Conservation (phyloP, 2,888 invertebrate genomes). For the Stenichneumon culpator region DNA sequence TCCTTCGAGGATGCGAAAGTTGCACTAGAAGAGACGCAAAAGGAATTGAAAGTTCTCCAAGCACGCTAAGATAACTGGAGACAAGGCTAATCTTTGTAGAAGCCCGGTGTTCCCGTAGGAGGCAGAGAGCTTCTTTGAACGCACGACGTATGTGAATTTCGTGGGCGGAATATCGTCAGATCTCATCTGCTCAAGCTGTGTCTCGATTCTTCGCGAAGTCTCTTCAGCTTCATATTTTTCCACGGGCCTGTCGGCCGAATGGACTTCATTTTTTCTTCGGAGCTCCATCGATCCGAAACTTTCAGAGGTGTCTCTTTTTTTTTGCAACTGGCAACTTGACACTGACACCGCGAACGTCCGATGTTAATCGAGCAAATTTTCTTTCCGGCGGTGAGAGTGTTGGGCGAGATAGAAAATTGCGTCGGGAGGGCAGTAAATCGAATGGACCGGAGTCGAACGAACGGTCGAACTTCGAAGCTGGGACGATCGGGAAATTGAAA, state of each 20-base stretch:
- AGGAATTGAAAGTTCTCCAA: constrained; percentile 13
- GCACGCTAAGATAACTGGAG: not conserved
- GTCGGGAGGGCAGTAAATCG: constrained; percentile 17
- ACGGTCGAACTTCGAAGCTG: constrained; percentile 24
- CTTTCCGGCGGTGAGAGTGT: constrained; percentile 4
- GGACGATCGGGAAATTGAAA: constrained; percentile 54
- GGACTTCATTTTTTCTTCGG: not conserved
- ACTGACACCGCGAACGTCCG: not conserved
- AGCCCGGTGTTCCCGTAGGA: not conserved
- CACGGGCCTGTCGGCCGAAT: not conserved
- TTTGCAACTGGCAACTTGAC: not conserved
- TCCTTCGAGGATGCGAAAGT: not conserved
- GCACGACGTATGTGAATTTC: no score
- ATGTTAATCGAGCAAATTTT: constrained; percentile 21
- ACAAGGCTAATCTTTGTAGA: constrained; percentile 12
- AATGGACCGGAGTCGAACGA: constrained; percentile 31
- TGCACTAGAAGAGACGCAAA: no score
- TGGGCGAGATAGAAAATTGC: constrained; percentile 14
- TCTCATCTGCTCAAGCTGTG: constrained; percentile 28
- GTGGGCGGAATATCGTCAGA: not conserved
- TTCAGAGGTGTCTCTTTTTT: not conserved
- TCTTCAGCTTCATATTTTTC: not conserved
- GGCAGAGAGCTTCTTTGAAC: not conserved
- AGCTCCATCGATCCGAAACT: not conserved
- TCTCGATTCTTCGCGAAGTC: constrained; percentile 3